These are phyloP conservation scores for Condylura cristata DNA, from an alignment of 2,113 vertebrate species.

Conservation along the genomic window DNA sequence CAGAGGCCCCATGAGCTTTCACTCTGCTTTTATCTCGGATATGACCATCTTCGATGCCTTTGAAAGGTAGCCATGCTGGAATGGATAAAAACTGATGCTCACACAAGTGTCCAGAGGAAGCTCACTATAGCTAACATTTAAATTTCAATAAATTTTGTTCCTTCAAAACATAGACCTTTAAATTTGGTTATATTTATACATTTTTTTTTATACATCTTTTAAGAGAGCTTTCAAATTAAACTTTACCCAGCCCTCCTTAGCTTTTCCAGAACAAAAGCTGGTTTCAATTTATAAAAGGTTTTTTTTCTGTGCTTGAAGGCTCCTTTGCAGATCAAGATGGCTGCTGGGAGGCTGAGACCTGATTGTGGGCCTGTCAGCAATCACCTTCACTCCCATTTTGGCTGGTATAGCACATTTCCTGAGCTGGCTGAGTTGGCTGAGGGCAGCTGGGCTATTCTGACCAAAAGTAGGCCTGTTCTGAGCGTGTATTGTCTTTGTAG, in stretches of 20 bases:
- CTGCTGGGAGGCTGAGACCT: constrained; percentile 51
- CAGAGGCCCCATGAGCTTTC: constrained; percentile 41
- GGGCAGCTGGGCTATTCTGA: constrained; percentile 1
- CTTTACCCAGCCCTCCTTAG: background rate
- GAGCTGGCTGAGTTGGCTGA: constrained; percentile 4
- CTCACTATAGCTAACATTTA: constrained; percentile 34
- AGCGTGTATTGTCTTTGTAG: constrained; percentile 78
- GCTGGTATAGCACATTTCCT: constrained; percentile 15
- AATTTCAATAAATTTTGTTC: constrained; percentile 45
- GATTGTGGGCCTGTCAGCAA: background rate
- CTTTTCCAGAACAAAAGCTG: constrained; percentile 12
- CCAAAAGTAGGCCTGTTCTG: constrained; percentile 58
- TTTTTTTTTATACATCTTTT: constrained; percentile 15
- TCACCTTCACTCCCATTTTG: background rate
- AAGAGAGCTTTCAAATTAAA: constrained; percentile 14
- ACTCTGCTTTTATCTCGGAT: constrained; percentile 59
- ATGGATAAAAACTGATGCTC: constrained; percentile 14
- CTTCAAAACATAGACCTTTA: constrained; percentile 14
- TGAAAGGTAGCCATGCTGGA: background rate
- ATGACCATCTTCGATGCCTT: constrained; percentile 52
- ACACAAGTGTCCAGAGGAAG: background rate
- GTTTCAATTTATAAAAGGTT: constrained; percentile 33
- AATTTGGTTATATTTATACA: background rate
- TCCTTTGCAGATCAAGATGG: constrained; percentile 46
- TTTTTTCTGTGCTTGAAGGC: background rate